Conservation (phyloP, 1,140 invertebrate genomes). For the Bombyx mandarina region DNA sequence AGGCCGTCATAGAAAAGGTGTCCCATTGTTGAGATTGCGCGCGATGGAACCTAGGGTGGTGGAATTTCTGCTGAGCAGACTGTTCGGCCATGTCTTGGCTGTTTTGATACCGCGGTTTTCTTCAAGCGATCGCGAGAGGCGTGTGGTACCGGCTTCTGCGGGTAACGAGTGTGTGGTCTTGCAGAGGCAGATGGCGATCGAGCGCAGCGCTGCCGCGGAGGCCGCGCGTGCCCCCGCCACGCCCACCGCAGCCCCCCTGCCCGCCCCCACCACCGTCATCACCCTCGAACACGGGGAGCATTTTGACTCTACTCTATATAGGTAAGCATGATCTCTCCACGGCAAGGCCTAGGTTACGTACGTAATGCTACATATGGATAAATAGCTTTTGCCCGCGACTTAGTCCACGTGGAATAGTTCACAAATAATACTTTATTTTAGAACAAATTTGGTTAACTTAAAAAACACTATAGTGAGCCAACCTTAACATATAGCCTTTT, state of each 20-base stretch:
- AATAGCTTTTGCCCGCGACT: too few species aligned
- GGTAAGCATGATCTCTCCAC: slow-evolving; percentile 22
- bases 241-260: slow-evolving; percentile 10
- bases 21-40: not conserved
- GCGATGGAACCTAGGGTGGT: slow-evolving; percentile 1
- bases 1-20: slow-evolving; percentile 41
- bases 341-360: not conserved
- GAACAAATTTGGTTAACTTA: too few species aligned
- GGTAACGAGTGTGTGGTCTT: not conserved
- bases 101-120: slow-evolving; percentile 2
- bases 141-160: not conserved
- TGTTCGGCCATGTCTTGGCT: slow-evolving; percentile 4
- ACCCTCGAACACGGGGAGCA: slow-evolving; percentile 83
- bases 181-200: slow-evolving; percentile 47
- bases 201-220: slow-evolving; percentile 22
- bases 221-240: slow-evolving; percentile 10
- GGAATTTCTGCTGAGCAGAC: slow-evolving; percentile 7
- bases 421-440: too few species aligned
- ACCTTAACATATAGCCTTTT: too few species aligned
- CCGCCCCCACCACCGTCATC: slow-evolving; percentile 69
- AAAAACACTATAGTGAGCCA: too few species aligned
- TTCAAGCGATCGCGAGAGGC: not conserved
- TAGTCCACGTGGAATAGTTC: too few species aligned
- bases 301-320: slow-evolving; percentile 80
- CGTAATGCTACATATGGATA: not conserved